These are phyloP conservation scores for Saccostrea cuccullata DNA, from an alignment of 1,140 invertebrate species.

Conservation along the genomic window DNA sequence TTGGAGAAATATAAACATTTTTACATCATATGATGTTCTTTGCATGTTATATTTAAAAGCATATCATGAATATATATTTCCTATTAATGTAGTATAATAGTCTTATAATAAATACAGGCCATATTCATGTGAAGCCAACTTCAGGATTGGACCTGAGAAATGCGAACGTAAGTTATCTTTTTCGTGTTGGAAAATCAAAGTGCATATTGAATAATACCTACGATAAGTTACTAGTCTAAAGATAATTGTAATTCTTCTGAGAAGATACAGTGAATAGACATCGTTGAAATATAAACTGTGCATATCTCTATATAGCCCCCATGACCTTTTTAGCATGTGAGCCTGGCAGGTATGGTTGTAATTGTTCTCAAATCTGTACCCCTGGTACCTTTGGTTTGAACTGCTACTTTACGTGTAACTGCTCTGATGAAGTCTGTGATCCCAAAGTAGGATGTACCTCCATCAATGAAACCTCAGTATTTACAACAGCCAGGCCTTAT, in stretches of 20 bases:
- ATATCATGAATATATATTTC: no score
- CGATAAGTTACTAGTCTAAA: no score
- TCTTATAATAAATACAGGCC: not conserved
- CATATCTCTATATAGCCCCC: no score
- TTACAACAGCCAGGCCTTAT: not conserved
- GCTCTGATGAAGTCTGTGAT: not conserved
- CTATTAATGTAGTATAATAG: no score
- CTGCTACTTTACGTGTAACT: not conserved
- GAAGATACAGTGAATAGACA: no score
- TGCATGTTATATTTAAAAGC: no score
- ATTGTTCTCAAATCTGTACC: not conserved
- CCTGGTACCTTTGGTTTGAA: not conserved
- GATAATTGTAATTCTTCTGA: no score
- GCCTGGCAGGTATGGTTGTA: not conserved
- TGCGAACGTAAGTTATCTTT: not conserved
- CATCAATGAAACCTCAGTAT: not conserved
- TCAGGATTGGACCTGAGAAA: not conserved
- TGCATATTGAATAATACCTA: no score
- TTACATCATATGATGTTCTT: no score
- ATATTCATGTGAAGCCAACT: not conserved
- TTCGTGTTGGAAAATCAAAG: no score
- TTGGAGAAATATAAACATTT: no score
- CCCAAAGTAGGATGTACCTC: not conserved
- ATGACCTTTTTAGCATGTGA: not conserved
- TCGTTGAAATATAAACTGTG: no score